Base-by-base conservation (phyloP, 2,113 vertebrate genomes). In the Aythya baeri region DNA sequence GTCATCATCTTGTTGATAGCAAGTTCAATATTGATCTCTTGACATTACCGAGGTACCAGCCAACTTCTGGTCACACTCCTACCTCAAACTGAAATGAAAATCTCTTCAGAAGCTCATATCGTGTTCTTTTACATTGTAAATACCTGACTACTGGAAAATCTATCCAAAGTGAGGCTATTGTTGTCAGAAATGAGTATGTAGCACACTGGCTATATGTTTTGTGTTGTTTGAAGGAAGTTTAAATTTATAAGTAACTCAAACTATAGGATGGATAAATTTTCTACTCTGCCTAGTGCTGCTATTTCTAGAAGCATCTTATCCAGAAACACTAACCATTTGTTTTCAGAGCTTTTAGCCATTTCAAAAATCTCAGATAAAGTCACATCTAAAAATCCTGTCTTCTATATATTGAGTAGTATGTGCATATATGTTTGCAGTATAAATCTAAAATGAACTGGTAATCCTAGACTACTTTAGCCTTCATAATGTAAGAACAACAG, bases 71-170 rank as follows among this genome's bases (percentile, higher is more conserved):
- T 61, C 29, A 21, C 25, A 13, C 80, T 62, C 59, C 41, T 91
- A 27, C 27, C 44, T 95, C 27, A 72, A 54, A 86, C 15, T 46
- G 55, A 88, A 90, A 88, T 50, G 1, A 78, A 76, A 80, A 59
- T 63, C 18, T 81, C 32, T 77, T 58, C 44, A 2, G 25, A 43
- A 15, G 11, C 8, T 0, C 0, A 7, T 54, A 21, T 26, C 76
- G 29, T 88, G 21, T 41, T 59, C 44, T 80, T 38, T 31, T 83
- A 36, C 14, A 32, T 38, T 8, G 29, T 73, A 61, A 68, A 38
- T 57, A 31, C 9, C 54, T 58, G 27, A 9, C 32, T 61, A 27
- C 10, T 79, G 50, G 32, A 85, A 79, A 76, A 79, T 52, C 3
- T 38, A 9, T 29, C 54, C 89, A 43, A 95, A 32, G 26, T 75